phyloP scores from a whole-genome alignment of 2,797 vertebrate genomes.

The Mallotus villosus region DNA sequence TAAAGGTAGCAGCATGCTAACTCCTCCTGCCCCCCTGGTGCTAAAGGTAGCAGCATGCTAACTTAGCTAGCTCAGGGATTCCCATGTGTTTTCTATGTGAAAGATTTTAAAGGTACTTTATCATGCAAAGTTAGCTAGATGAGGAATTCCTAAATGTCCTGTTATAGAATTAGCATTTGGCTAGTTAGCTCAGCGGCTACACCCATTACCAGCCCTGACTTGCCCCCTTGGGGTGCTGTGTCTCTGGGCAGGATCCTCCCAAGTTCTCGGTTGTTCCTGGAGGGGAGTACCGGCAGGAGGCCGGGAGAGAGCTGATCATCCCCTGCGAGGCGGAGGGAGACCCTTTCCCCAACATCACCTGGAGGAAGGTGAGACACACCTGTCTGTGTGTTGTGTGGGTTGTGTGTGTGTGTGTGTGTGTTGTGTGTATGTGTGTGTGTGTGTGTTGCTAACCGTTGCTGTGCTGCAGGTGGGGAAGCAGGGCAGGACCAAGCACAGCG shows the following conservation, averaged over 20 bases:
- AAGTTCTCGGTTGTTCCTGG: conserved; percentile 99
- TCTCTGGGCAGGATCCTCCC: conserved; percentile 85
- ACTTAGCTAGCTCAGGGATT: neutral
- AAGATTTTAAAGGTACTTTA: too few species aligned
- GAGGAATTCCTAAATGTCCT: too few species aligned
- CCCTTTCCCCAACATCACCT: conserved; percentile 96
- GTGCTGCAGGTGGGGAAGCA: conserved; percentile 87
- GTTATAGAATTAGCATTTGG: neutral
- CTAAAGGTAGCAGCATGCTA: neutral
- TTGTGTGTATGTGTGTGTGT: neutral
- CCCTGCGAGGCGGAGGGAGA: conserved; percentile 97
- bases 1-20: neutral
- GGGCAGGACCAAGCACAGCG: conserved; percentile 98
- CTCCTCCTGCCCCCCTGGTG: conserved; percentile 75
- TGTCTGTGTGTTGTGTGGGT: neutral
- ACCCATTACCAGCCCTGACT: neutral
- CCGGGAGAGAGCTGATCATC: conserved; percentile 95
- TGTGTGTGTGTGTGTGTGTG: neutral
- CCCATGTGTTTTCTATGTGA: neutral
- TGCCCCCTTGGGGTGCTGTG: neutral
- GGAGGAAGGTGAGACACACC: conserved; percentile 87
- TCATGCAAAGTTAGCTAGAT: too few species aligned
- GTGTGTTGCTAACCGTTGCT: too few species aligned
- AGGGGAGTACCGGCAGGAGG: conserved; percentile 98
- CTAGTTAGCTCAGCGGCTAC: neutral